phyloP scores from a whole-genome alignment of 2,797 vertebrate species.

The Thalassophryne amazonica region DNA sequence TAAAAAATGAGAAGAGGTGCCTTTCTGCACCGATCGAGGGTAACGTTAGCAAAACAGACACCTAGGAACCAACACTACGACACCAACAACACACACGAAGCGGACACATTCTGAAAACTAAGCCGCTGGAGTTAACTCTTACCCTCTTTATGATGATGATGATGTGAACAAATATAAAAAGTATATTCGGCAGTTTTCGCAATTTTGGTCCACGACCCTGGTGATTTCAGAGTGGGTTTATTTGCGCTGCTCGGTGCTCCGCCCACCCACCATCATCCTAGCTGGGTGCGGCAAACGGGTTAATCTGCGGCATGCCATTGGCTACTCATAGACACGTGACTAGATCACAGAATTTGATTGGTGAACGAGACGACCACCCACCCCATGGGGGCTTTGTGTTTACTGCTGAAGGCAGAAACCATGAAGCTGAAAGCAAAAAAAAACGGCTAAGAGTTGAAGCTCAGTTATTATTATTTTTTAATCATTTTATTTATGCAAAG shows the following conservation, averaged over 20 bases:
- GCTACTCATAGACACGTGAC: constrained; percentile 2
- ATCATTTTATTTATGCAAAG: no score
- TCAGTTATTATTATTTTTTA: no score
- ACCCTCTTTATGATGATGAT: constrained; percentile 54
- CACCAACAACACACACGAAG: constrained; percentile 1
- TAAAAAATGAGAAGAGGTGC: background rate
- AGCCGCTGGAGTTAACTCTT: constrained; percentile 40
- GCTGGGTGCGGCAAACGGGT: constrained; percentile 65
- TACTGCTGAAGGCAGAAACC: background rate
- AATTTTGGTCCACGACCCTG: constrained; percentile 47
- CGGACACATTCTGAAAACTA: background rate
- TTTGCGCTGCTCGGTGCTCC: constrained; percentile 50
- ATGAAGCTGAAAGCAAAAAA: background rate
- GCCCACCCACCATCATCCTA: constrained; percentile 55
- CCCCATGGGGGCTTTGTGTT: background rate
- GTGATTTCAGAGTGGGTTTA: constrained; percentile 45
- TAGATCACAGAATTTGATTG: constrained; percentile 1
- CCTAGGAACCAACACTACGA: background rate
- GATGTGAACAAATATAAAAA: constrained; percentile 21
- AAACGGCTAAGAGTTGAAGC: no score
- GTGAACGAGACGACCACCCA: background rate
- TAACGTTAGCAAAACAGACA: constrained; percentile 38
- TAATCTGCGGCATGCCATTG: constrained; percentile 40
- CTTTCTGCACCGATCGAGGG: constrained; percentile 11
- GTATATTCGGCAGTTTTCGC: constrained; percentile 13